phyloP scores from a whole-genome alignment of 2,113 vertebrate species.

The Theristicus caerulescens region DNA sequence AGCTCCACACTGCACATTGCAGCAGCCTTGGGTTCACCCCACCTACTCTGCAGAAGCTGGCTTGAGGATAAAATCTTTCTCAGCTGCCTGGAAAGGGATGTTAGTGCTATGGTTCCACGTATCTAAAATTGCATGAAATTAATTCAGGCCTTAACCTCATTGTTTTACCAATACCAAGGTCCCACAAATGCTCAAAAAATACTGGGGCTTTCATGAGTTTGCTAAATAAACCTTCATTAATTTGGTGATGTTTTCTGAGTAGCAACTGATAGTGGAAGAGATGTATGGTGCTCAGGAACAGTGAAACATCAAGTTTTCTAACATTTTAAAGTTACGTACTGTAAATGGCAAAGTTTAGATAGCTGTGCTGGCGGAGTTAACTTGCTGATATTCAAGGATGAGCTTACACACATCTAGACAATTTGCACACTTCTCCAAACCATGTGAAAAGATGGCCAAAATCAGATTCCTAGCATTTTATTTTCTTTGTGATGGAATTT shows the following conservation, averaged over 20 bases:
- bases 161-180: not conserved
- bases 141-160: not conserved
- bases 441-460: not conserved
- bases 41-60: not conserved
- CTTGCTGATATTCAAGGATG: not conserved
- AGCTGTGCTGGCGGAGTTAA: not conserved
- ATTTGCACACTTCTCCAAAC: not conserved
- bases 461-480: not conserved
- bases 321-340: not conserved
- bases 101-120: rapidly evolving
- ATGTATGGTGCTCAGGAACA: not conserved
- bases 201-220: not conserved
- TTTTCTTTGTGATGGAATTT: not conserved
- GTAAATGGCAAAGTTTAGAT: not conserved
- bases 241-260: not conserved
- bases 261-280: not conserved
- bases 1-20: not conserved
- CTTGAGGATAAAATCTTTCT: not conserved
- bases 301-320: not conserved
- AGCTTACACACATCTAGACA: not conserved
- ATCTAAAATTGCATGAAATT: not conserved
- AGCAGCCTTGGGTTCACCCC: not conserved
- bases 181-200: not conserved
- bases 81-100: not conserved
- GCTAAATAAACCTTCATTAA: not conserved